Evolutionary conservation across 2,888 invertebrate genomes (phyloP).

Genomic region (Aphidoletes aphidimyza): DNA sequence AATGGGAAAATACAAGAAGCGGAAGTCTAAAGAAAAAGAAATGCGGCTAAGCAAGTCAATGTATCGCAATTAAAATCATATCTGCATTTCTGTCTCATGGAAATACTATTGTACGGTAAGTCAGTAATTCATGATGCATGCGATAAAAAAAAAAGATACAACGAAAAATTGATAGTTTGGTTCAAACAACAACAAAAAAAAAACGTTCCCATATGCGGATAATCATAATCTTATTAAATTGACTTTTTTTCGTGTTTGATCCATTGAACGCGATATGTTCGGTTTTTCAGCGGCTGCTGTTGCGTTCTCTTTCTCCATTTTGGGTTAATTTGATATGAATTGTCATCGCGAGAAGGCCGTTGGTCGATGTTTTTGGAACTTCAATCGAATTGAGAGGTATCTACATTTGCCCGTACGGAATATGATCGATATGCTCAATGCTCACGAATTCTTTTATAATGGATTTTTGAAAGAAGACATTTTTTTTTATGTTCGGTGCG

Average conservation of each 20-base stretch:
- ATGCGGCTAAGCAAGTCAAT: neutral
- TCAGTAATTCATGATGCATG: conserved; percentile 17
- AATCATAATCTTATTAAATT: conserved; percentile 51
- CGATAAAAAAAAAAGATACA: neutral
- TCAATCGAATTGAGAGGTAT: neutral
- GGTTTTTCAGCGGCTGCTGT: neutral
- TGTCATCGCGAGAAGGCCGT: conserved; percentile 19
- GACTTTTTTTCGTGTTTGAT: conserved; percentile 25
- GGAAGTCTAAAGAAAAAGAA: neutral
- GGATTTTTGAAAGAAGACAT: conserved; percentile 29
- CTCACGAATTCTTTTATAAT: conserved; percentile 28
- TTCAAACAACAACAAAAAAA: conserved; percentile 9
- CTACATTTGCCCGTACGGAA: neutral
- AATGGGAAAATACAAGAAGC: neutral
- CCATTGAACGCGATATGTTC: neutral
- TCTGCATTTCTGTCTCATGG: neutral
- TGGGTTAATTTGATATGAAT: conserved; percentile 1
- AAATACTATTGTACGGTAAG: neutral
- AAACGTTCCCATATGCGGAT: neutral
- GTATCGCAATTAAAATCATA: conserved; percentile 17
- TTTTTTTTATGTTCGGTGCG: neutral
- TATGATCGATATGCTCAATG: conserved; percentile 36
- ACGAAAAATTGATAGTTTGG: conserved; percentile 48
- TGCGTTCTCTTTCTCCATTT: neutral
- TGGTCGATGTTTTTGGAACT: neutral